Base-by-base conservation (phyloP, 92 coral and sea anemone genomes). In the Phymanthus crucifer region DNA sequence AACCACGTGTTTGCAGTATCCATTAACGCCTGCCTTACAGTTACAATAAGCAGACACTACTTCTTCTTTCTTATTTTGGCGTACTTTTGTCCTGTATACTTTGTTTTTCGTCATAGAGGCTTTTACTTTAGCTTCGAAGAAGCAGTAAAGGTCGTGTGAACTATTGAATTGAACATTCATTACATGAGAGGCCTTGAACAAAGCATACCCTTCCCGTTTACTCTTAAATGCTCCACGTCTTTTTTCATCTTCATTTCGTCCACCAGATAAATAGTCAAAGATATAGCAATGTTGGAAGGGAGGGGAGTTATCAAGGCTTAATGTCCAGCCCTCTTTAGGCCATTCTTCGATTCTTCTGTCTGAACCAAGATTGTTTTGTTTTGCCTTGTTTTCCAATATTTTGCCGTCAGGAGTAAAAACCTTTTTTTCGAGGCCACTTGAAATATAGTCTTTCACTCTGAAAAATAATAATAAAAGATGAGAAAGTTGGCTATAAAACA, bases 141-240 rank as follows among this genome's bases (percentile, higher is more conserved):
- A 79, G 40, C 84, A 85, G 36, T 78, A 10, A 18, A 78, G 64
- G 52, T 79, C 61, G 74, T 80, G 34, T 32, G 81, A 66, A 16
- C 70, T 33, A 32, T 81, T 81, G 50, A 68, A 76, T 46, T 75
- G 76, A 7, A 86, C 86, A 18, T 81, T 70, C 23, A 50, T 78
- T 10, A 86, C 86, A 36, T 86, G 90, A 16, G 19, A 18, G 16
- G 84, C 90, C 52, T 86, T 86, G 27, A 64, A 75, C 48, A 86
- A 73, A 14, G 72, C 83, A 43, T 86, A 86, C 16, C 86, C 90
- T 1, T 86, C 90, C 19, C 83, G 78, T 50, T 86, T 86, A 66
- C 90, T 70, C 36, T 86, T 86, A 43, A 86, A 86, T 23, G 90
- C 90, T 38, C 90, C 86, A 48, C 86, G 86, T 37, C 72, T 82